These are phyloP conservation scores for Prenolepis imparis DNA, from an alignment of 2,888 invertebrate species.

Conservation along the genomic window DNA sequence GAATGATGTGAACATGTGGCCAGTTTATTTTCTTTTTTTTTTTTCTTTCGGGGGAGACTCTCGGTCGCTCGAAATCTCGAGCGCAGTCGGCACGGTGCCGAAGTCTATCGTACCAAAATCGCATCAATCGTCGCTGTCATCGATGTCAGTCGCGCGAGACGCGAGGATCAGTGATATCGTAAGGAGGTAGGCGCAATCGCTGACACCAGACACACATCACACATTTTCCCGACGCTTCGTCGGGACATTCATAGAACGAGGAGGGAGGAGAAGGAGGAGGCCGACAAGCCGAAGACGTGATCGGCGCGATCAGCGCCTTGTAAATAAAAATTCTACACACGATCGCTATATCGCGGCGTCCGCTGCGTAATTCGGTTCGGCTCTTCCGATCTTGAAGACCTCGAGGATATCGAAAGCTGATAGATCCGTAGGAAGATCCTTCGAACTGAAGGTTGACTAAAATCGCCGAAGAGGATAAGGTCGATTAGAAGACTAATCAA, in stretches of 20 bases:
- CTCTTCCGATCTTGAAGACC: constrained; percentile 36
- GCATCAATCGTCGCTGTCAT: constrained; percentile 66
- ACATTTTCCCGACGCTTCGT: constrained; percentile 23
- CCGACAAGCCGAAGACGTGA: constrained; percentile 80
- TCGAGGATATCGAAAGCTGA: not conserved
- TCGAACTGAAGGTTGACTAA: not conserved
- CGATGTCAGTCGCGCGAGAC: not conserved
- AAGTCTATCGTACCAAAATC: constrained; percentile 71
- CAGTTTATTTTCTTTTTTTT: constrained; percentile 11
- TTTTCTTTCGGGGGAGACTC: not conserved
- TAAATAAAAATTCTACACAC: constrained; percentile 82
- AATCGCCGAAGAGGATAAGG: not conserved
- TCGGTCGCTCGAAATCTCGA: constrained; percentile 44
- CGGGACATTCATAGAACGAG: constrained; percentile 54
- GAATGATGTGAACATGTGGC: constrained; percentile 57
- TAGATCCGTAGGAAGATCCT: not conserved
- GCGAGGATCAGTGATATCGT: constrained; percentile 63
- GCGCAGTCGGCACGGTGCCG: constrained; percentile 68
- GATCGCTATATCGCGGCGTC: constrained; percentile 60
- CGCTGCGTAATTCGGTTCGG: constrained; percentile 56
- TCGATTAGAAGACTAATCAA: not conserved
- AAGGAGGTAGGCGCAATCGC: constrained; percentile 25
- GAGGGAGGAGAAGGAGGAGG: constrained; percentile 63
- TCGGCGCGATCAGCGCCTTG: constrained; percentile 81
- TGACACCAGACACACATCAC: constrained; percentile 50